Evolutionary conservation across 2,888 invertebrate genomes (phyloP), one percentile per base, ranked within the genome.

Genomic region (Meiosimyza platycephala): DNA sequence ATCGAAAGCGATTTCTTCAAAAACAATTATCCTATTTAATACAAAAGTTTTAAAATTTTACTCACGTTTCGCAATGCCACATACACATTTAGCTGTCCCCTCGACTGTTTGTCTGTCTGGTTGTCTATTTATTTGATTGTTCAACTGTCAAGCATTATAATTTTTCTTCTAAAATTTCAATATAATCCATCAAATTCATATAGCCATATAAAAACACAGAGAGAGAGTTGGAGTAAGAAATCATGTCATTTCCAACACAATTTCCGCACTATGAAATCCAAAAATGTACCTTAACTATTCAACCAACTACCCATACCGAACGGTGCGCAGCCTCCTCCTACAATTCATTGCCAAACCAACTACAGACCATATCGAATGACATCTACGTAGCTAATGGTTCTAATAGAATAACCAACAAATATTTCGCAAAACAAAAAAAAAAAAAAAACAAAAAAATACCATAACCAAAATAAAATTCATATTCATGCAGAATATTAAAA

Each of bases 401-500:
- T 73, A 75, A 77, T 77, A 77, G 76, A 75, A 75, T 72, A 76
- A 68, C 70, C 70, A 15, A 70, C 47, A 47, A 28, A 28, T 47
- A 13, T 62, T 66, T 54, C n/a, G 70, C 65, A 71, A 68, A 69
- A n/a, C n/a, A n/a, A n/a, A n/a, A n/a, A n/a, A n/a, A n/a, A n/a
- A n/a, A n/a, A n/a, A n/a, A n/a, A n/a, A n/a, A n/a, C n/a, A 47
- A 67, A 57, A 59, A 40, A n/a, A 13, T 63, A 62, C 15, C 11
- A 50, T 33, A 50, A 54, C 54, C 28, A n/a, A 33, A 51, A 64
- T 48, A 55, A 67, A 67, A 60, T 40, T 52, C 60, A 69, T 69
- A 70, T 70, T 63, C 70, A 75, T 66, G 57, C 60, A 72, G 73
- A 75, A 75, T 75, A 75, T 75, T 75, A 75, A 75, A 75, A 70